Percentiles rank a stretch among this genome's conserved stretches.
Evolutionary conservation across 2,797 vertebrate genomes (phyloP).

Genomic region (Pipistrellus pygmaeus): DNA sequence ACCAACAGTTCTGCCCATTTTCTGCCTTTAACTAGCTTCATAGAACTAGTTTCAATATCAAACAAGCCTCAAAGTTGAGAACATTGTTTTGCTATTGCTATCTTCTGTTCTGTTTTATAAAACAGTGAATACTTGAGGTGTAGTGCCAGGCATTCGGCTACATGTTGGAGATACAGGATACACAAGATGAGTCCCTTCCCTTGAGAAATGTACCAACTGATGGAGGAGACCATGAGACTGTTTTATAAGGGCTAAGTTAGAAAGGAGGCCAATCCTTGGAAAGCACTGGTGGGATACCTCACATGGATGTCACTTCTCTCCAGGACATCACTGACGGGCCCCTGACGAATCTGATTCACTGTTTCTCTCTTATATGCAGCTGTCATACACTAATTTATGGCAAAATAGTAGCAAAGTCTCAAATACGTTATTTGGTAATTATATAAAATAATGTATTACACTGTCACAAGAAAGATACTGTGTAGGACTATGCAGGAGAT

Average conservation of each 20-base stretch:
- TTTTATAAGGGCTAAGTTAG: not conserved
- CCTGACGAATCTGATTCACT: not conserved
- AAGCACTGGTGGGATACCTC: not conserved
- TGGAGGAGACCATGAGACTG: not conserved
- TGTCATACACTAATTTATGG: not conserved
- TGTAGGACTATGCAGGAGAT: not conserved
- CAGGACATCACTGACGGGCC: not conserved
- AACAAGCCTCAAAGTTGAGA: not conserved
- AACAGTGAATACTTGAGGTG: not conserved
- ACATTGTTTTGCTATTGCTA: not conserved
- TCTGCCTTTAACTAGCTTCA: not conserved
- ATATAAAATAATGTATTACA: conserved; percentile 3
- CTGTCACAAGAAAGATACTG: not conserved
- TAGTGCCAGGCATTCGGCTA: not conserved
- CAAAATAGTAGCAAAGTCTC: not conserved
- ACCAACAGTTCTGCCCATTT: not conserved
- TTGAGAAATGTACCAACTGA: not conserved
- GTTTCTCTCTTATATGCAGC: not conserved
- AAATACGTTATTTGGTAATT: not conserved
- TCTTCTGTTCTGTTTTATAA: conserved; percentile 23
- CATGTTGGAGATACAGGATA: not conserved
- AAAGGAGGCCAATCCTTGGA: not conserved
- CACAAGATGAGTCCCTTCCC: not conserved
- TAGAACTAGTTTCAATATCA: not conserved
- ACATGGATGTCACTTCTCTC: not conserved